Percentiles rank a stretch among this genome's conserved stretches.
phyloP scores from a whole-genome alignment of 2,797 vertebrate genomes.

The Cynodonichthys magdalenae region DNA sequence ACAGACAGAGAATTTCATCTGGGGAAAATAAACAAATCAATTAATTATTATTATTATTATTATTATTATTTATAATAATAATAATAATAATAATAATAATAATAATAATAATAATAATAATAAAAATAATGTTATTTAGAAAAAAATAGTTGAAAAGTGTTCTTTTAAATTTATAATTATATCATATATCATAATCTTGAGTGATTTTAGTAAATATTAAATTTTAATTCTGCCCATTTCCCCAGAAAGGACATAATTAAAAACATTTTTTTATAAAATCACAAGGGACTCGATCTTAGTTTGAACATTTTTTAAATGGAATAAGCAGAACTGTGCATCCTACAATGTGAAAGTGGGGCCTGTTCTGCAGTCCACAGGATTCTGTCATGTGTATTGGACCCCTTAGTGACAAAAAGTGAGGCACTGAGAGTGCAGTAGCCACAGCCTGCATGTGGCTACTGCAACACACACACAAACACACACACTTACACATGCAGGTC shows the following conservation, averaged over 20 bases:
- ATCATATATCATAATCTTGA: too few species aligned
- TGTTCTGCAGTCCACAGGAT: constrained; percentile 17
- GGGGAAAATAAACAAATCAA: constrained; percentile 10
- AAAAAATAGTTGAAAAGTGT: too few species aligned
- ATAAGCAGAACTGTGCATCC: constrained; percentile 1
- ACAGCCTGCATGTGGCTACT: too few species aligned
- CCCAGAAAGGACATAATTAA: too few species aligned
- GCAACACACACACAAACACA: neutral
- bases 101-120: constrained; percentile 8
- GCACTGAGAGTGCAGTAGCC: constrained; percentile 19
- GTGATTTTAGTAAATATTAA: too few species aligned
- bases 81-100: neutral
- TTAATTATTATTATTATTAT: too few species aligned
- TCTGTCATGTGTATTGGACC: constrained; percentile 29
- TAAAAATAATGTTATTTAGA: too few species aligned
- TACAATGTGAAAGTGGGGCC: neutral
- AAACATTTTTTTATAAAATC: neutral
- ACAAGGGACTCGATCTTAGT: neutral
- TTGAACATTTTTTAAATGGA: neutral
- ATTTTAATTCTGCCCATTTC: too few species aligned
- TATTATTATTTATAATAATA: too few species aligned
- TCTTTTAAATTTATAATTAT: too few species aligned
- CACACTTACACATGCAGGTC: constrained; percentile 11
- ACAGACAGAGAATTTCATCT: constrained; percentile 38
- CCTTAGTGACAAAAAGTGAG: constrained; percentile 19